phyloP scores from a whole-genome alignment of 1,140 invertebrate species.

The Bombyx mandarina region DNA sequence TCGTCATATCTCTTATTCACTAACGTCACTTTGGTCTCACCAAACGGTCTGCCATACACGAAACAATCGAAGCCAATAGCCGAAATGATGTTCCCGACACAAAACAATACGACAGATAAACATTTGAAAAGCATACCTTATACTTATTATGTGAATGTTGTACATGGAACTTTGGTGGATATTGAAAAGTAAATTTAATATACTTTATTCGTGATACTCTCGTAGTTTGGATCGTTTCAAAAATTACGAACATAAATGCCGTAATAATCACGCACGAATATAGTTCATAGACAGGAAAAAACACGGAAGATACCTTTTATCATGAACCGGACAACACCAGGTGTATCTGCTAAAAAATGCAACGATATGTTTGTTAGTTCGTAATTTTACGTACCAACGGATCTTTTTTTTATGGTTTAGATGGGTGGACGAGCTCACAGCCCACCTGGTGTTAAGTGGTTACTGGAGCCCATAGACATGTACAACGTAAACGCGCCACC shows the following conservation, averaged over 20 bases:
- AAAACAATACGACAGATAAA: slow-evolving; percentile 56
- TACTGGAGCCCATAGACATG: no score
- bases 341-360: no score
- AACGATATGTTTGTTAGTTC: no score
- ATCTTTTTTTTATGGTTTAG: no score
- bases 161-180: slow-evolving; percentile 65
- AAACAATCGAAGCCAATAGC: slow-evolving; percentile 32
- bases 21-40: slow-evolving; percentile 76
- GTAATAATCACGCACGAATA: background rate
- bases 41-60: slow-evolving; percentile 74
- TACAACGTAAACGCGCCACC: no score
- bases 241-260: background rate
- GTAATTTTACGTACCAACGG: no score
- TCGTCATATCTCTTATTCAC: slow-evolving; percentile 64
- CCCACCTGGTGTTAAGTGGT: no score
- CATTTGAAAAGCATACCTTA: slow-evolving; percentile 68
- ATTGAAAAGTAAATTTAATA: slow-evolving; percentile 67
- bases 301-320: background rate
- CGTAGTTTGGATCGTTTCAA: no score
- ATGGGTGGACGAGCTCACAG: no score
- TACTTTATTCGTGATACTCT: no score
- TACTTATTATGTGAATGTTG: slow-evolving; percentile 70
- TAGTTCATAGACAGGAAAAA: background rate
- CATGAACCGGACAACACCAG: no score
- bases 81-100: slow-evolving; percentile 64